Evolutionary conservation across 1,140 invertebrate genomes (phyloP).

Genomic region (Neodiprion pinetum): DNA sequence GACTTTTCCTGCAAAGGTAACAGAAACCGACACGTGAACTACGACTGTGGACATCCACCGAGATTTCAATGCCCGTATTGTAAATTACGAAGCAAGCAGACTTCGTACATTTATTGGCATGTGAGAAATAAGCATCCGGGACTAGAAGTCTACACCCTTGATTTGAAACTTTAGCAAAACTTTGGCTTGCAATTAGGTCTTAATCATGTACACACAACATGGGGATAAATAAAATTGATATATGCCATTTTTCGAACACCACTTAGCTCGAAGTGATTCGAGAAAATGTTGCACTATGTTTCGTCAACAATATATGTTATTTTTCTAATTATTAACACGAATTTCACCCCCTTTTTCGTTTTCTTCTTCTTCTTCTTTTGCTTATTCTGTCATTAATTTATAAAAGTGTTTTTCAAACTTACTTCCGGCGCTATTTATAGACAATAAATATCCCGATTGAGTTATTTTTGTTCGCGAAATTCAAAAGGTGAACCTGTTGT

Average conservation of each 20-base stretch:
- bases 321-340: no score
- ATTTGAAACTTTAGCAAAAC: conserved; percentile 33
- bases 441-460: no score
- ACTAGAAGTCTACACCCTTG: conserved; percentile 36
- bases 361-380: no score
- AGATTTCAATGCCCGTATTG: conserved; percentile 81
- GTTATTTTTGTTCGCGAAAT: no score
- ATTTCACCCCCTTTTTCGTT: no score
- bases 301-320: no score
- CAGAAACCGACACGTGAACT: conserved; percentile 80
- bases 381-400: no score
- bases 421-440: no score
- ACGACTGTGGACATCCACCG: conserved; percentile 82
- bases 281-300: no score
- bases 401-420: no score
- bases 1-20: conserved; percentile 82
- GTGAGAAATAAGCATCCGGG: conserved; percentile 58
- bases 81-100: conserved; percentile 77
- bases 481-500: no score
- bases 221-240: neutral
- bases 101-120: conserved; percentile 81
- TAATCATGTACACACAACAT: neutral
- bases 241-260: neutral
- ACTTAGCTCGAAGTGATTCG: no score
- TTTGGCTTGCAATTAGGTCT: neutral